phyloP scores from a whole-genome alignment of 2,888 invertebrate species.

The Nasonovia ribisnigri region DNA sequence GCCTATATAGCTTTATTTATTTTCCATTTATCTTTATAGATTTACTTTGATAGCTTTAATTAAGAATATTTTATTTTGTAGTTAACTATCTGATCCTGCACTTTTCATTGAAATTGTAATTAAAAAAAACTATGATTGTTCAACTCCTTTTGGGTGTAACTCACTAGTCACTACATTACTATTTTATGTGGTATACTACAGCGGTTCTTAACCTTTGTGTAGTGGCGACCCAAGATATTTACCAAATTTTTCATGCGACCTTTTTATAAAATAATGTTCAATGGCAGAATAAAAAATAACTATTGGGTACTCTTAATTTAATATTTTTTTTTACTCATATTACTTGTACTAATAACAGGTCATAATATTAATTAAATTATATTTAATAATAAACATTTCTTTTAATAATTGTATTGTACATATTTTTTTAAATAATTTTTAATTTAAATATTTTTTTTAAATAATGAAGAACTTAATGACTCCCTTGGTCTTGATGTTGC shows the following conservation, averaged over 20 bases:
- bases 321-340: background rate
- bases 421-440: too few relatives aligned
- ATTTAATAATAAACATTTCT: background rate
- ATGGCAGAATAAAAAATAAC: too few relatives aligned
- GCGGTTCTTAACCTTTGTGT: background rate
- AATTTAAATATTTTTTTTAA: background rate
- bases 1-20: too few relatives aligned
- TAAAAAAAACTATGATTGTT: too few relatives aligned
- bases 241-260: background rate
- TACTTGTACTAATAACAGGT: background rate
- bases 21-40: too few relatives aligned
- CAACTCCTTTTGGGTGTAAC: too few relatives aligned
- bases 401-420: background rate
- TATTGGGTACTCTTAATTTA: background rate
- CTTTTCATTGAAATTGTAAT: too few relatives aligned
- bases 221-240: background rate
- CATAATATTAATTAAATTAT: conserved; percentile 2
- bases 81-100: too few relatives aligned
- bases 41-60: too few relatives aligned
- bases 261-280: too few relatives aligned
- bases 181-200: too few relatives aligned
- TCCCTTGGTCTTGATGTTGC: background rate
- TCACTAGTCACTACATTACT: too few relatives aligned
- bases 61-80: background rate
- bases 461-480: background rate